Evolutionary conservation across 2,797 vertebrate genomes (phyloP).

Genomic region (Rhabdophis nuchalis): DNA sequence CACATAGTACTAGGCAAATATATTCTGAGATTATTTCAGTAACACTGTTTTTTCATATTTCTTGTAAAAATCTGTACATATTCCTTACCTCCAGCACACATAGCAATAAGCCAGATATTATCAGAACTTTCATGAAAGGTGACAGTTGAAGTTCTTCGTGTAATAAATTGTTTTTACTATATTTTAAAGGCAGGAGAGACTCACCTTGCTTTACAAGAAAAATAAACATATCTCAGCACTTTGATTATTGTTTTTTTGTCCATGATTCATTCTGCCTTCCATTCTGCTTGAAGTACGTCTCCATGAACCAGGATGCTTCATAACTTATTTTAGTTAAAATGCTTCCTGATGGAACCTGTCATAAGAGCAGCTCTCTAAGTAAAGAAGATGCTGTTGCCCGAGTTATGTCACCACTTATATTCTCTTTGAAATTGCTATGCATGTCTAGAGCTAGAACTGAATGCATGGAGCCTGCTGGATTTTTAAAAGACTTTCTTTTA

Average conservation of each 20-base stretch:
- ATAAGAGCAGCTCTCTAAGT: constrained; percentile 26
- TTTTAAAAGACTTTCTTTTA: constrained; percentile 5
- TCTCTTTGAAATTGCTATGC: constrained; percentile 4
- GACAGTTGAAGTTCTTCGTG: not conserved
- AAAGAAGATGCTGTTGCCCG: not conserved
- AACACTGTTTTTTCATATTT: not conserved
- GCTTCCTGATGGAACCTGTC: constrained; percentile 2
- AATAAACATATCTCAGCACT: not conserved
- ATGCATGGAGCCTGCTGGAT: constrained; percentile 14
- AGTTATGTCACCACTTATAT: not conserved
- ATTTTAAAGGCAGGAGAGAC: not conserved
- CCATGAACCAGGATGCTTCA: constrained; percentile 27
- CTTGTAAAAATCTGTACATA: not conserved
- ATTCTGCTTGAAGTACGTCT: not conserved
- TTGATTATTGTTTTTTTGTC: not conserved
- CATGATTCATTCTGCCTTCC: not conserved
- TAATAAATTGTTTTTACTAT: not conserved
- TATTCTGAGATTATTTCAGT: not conserved
- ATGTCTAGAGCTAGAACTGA: constrained; percentile 30
- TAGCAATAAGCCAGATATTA: not conserved
- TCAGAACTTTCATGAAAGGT: not conserved
- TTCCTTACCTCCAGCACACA: not conserved
- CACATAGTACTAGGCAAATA: not conserved
- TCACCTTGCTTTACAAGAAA: not conserved
- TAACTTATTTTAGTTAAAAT: constrained; percentile 29